These are phyloP conservation scores for Hyposmocoma kahamanoa DNA, from an alignment of 1,140 invertebrate species.

Conservation along the genomic window DNA sequence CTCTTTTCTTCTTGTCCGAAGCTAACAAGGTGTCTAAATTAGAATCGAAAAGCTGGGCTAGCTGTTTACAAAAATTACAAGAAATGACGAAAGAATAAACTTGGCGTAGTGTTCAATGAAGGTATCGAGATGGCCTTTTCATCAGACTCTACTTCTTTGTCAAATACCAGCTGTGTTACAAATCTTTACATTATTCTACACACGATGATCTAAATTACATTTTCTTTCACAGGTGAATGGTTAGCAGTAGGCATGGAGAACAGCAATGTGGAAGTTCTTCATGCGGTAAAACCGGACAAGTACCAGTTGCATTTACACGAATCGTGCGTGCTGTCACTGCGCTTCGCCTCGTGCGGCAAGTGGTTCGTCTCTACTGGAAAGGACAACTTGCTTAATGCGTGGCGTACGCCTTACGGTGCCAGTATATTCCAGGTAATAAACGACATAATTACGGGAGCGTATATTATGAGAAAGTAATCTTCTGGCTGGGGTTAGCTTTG, in stretches of 20 bases:
- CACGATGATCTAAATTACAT: no score
- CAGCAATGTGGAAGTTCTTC: constrained; percentile 95
- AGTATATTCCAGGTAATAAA: constrained; percentile 97
- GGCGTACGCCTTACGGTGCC: constrained; percentile 97
- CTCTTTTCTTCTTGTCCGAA: no score
- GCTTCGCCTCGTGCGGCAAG: constrained; percentile 97
- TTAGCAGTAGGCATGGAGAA: constrained; percentile 99
- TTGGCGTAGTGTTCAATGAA: no score
- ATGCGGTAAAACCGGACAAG: constrained; percentile 94
- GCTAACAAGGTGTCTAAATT: no score
- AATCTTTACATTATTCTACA: no score
- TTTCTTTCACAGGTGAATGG: constrained; percentile 88
- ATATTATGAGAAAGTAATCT: constrained; percentile 1
- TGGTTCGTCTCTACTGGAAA: constrained; percentile 99
- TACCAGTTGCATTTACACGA: constrained; percentile 98
- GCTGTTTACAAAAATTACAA: no score
- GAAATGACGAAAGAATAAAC: no score
- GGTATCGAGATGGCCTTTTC: no score
- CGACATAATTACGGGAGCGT: not conserved
- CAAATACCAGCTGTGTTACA: no score
- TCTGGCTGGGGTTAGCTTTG: not conserved
- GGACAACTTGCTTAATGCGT: constrained; percentile 97
- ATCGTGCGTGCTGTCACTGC: constrained; percentile 96
- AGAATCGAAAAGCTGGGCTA: no score
- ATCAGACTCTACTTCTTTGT: no score